Evolutionary conservation across 2,113 vertebrate species (phyloP), one percentile per base, ranked within the genome.

Genomic region (Suncus etruscus): DNA sequence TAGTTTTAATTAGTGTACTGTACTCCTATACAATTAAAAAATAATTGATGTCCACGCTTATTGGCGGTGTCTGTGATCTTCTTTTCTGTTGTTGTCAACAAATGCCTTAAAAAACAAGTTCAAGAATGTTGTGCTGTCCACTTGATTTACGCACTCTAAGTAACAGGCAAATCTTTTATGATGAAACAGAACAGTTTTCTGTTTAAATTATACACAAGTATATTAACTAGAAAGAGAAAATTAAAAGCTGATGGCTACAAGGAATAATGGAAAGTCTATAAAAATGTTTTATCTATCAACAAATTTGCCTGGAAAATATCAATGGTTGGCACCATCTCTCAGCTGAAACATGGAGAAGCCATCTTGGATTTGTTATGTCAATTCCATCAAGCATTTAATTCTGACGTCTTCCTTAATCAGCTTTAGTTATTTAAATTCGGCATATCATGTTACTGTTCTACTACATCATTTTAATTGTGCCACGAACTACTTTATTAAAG

Each of bases 1-100:
- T 99, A 98, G 98, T 99, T 99, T 99, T 99, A 99, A 99, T 99
- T 99, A 99, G 99, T 99, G 99, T 99, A 99, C 98, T 99, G 98
- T 99, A 99, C 99, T 99, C 98, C 98, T 99, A 98, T 98, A 99
- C 99, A 99, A 99, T 99, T 99, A 99, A 99, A 99, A 99, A 99
- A 98, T 99, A 99, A 99, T 98, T 99, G 99, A 99, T 99, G 99
- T 99, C 99, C 98, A 99, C 97, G 98, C 98, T 98, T 98, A 98
- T 98, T 98, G 98, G 98, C 98, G 97, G 98, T 98, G 98, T 97
- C 98, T 98, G 97, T 98, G 98, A 99, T 98, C 98, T 98, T 97
- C 98, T 98, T 98, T 98, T 98, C 98, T 98, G 98, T 99, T 98
- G 98, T 98, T 98, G 98, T 99, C 98, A 99, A 99, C 98, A 98